phyloP scores from a whole-genome alignment of 1,140 invertebrate genomes.

The Chrysomallon squamiferum region DNA sequence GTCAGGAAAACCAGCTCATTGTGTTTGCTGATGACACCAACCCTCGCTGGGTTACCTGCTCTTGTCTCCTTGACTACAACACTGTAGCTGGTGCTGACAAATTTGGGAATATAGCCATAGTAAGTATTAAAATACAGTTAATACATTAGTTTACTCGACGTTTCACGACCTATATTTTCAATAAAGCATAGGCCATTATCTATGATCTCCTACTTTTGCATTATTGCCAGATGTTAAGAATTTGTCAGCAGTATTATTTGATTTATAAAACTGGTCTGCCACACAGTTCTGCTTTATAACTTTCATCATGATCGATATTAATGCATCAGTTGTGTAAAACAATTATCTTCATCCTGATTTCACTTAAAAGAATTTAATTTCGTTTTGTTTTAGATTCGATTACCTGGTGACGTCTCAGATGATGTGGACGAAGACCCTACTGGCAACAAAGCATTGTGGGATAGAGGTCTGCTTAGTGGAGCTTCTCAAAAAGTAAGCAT shows the following conservation, averaged over 20 bases:
- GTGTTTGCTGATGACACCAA: constrained; percentile 98
- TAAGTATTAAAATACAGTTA: constrained; percentile 68
- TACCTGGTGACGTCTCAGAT: constrained; percentile 90
- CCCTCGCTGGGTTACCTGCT: constrained; percentile 94
- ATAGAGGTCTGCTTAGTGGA: constrained; percentile 93
- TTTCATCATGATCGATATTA: too few species aligned
- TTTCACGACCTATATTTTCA: not conserved
- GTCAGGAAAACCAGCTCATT: constrained; percentile 95
- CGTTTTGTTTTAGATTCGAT: constrained; percentile 70
- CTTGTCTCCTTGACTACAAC: constrained; percentile 94
- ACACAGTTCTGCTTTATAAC: too few species aligned
- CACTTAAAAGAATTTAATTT: too few species aligned
- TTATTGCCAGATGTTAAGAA: too few species aligned
- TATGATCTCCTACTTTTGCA: too few species aligned
- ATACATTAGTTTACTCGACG: too few species aligned
- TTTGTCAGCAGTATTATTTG: too few species aligned
- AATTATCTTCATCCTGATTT: too few species aligned
- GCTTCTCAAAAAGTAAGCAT: constrained; percentile 95
- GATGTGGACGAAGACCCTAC: constrained; percentile 99
- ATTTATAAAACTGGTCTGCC: too few species aligned
- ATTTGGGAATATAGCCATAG: constrained; percentile 96
- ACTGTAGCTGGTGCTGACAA: constrained; percentile 97
- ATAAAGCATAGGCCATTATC: too few species aligned
- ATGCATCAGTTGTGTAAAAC: too few species aligned
- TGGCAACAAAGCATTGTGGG: constrained; percentile 97